A percentile compares a stretch with the other conserved stretches of the same genome.
These are phyloP conservation scores for Eupithecia dodoneata DNA, from an alignment of 2,888 invertebrate genomes.

Conservation along the genomic window DNA sequence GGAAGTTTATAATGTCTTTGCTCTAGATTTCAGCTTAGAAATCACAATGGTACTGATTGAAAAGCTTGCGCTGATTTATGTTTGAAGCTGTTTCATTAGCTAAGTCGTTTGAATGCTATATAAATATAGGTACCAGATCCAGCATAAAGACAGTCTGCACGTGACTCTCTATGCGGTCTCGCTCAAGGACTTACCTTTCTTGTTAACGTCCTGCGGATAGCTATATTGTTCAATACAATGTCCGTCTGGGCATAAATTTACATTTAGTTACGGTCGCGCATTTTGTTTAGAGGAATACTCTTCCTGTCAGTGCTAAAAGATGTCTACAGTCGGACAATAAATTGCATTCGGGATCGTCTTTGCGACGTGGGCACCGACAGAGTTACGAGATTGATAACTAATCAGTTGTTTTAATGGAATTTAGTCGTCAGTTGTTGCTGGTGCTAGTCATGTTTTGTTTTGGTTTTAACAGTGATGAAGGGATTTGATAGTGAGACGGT, in stretches of 20 bases:
- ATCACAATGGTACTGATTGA: neutral
- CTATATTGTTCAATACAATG: slow-evolving; percentile 49
- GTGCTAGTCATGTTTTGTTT: neutral
- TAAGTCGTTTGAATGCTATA: slow-evolving; percentile 29
- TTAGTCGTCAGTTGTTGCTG: neutral
- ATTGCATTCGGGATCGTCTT: slow-evolving; percentile 23
- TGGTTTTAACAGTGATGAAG: neutral
- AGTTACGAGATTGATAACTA: slow-evolving; percentile 20
- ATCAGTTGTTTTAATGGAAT: neutral
- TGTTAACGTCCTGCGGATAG: slow-evolving; percentile 50
- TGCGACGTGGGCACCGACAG: neutral
- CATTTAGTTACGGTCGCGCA: slow-evolving; percentile 50
- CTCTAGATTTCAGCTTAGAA: slow-evolving; percentile 3
- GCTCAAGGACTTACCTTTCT: slow-evolving; percentile 51
- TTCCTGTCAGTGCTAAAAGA: slow-evolving; percentile 50
- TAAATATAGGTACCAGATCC: slow-evolving; percentile 33
- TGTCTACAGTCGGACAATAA: slow-evolving; percentile 32
- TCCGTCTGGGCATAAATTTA: slow-evolving; percentile 53
- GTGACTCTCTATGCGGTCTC: slow-evolving; percentile 47
- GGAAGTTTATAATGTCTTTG: neutral
- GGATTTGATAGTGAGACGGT: neutral
- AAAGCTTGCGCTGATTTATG: neutral
- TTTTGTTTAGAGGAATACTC: slow-evolving; percentile 51
- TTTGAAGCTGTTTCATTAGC: slow-evolving; percentile 27
- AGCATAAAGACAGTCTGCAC: slow-evolving; percentile 37